These are phyloP conservation scores for Kryptopterus vitreolus DNA, from an alignment of 2,797 vertebrate genomes.

Conservation along the genomic window DNA sequence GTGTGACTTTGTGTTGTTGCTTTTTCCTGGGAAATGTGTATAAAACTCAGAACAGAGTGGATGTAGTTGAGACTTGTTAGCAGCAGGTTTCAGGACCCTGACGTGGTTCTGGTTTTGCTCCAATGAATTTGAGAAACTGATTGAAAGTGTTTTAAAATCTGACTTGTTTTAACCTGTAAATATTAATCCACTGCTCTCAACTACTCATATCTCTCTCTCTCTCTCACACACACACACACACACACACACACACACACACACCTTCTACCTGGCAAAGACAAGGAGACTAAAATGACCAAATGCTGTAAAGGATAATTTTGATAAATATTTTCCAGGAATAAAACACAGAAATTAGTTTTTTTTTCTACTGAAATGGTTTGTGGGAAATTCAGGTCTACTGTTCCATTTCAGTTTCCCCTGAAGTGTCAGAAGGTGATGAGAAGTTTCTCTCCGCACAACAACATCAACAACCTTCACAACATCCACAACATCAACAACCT, in stretches of 20 bases:
- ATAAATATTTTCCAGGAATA: no score
- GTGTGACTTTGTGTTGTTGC: background rate
- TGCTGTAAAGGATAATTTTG: background rate
- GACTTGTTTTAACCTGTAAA: constrained; percentile 75
- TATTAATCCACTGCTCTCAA: constrained; percentile 83
- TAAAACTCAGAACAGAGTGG: background rate
- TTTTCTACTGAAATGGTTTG: background rate
- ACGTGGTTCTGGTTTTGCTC: background rate
- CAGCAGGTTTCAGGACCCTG: background rate
- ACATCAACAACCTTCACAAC: no score
- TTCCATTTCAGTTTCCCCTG: constrained; percentile 68
- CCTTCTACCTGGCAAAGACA: background rate
- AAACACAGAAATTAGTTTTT: background rate
- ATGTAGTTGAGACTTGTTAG: background rate
- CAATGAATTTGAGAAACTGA: background rate
- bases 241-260: background rate
- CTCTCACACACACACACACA: constrained; percentile 65
- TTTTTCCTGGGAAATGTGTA: background rate
- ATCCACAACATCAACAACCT: no score
- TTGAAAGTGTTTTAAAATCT: background rate
- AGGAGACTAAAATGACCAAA: background rate
- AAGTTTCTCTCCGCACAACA: constrained; percentile 74
- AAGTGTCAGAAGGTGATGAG: constrained; percentile 75
- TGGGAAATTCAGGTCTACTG: background rate
- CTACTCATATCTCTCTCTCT: constrained; percentile 84